These are phyloP conservation scores for Drosophila tsacasi DNA, from an alignment of 1,140 invertebrate species.

Conservation along the genomic window DNA sequence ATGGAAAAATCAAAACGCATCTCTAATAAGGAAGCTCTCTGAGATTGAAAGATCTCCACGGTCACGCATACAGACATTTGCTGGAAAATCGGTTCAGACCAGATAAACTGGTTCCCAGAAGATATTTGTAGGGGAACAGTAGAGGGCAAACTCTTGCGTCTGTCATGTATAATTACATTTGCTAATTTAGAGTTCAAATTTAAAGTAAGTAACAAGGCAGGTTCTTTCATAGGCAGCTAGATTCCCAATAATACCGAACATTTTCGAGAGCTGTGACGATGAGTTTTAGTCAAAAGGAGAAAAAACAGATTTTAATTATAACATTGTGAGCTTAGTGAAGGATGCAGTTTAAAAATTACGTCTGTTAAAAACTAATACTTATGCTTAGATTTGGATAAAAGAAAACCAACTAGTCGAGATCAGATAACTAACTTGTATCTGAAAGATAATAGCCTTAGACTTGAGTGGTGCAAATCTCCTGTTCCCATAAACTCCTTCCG, in stretches of 20 bases:
- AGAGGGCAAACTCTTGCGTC: neutral
- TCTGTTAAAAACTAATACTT: neutral
- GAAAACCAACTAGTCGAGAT: neutral
- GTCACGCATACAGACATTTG: conserved; percentile 8
- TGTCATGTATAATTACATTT: conserved; percentile 38
- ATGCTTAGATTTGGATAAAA: neutral
- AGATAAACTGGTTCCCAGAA: conserved; percentile 64
- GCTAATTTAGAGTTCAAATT: conserved; percentile 41
- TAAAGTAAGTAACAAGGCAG: conserved; percentile 33
- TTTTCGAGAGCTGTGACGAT: neutral
- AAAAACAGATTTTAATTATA: neutral
- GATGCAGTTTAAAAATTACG: neutral
- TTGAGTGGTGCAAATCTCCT: neutral
- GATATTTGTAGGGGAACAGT: conserved; percentile 17
- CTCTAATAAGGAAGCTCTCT: conserved; percentile 65
- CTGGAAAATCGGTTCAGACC: conserved; percentile 64
- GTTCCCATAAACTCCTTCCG: neutral
- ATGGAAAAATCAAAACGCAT: conserved; percentile 59
- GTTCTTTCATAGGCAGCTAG: conserved; percentile 4
- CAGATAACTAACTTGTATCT: neutral
- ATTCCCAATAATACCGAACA: neutral
- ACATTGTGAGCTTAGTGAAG: too few relatives aligned
- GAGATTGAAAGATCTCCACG: conserved; percentile 19
- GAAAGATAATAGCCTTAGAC: neutral
- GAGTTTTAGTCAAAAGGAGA: neutral